Percentiles rank a stretch among this genome's conserved stretches.
Conservation (phyloP, 2,888 invertebrate species). For the Bruchidius siliquastri region DNA sequence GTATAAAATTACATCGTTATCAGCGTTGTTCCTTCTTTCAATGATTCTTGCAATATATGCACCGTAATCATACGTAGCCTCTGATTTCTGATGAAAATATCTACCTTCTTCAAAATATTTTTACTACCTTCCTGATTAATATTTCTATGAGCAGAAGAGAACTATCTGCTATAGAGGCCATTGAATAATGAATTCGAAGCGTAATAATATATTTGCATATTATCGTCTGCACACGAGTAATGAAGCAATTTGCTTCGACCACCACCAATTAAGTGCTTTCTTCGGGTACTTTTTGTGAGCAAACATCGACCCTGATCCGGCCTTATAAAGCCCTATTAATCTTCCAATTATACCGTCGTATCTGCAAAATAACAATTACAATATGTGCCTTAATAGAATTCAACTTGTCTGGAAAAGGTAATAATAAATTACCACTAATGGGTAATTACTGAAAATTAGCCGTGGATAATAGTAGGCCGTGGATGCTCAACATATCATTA, state of each 20-base stretch:
- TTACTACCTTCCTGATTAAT: no score
- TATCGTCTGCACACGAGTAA: background rate
- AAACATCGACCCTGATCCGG: slow-evolving; percentile 12
- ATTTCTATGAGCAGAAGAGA: no score
- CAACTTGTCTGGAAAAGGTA: slow-evolving; percentile 12
- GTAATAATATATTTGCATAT: background rate
- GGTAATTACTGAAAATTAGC: slow-evolving; percentile 20
- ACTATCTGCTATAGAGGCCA: no score
- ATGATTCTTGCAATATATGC: no score
- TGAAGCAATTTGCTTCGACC: background rate
- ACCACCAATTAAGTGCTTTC: background rate
- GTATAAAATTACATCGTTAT: no score
- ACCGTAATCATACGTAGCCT: no score
- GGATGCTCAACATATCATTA: slow-evolving; percentile 14
- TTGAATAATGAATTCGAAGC: no score
- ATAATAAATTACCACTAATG: slow-evolving; percentile 18
- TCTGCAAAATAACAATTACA: background rate
- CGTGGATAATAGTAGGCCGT: slow-evolving; percentile 14
- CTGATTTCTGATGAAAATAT: no score
- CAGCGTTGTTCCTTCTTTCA: no score
- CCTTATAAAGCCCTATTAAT: slow-evolving; percentile 13
- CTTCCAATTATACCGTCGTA: slow-evolving; percentile 11
- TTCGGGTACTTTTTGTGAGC: background rate
- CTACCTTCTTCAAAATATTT: no score
- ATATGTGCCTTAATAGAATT: background rate